phyloP scores from a whole-genome alignment of 2,113 vertebrate genomes.

The Pagrus major region DNA sequence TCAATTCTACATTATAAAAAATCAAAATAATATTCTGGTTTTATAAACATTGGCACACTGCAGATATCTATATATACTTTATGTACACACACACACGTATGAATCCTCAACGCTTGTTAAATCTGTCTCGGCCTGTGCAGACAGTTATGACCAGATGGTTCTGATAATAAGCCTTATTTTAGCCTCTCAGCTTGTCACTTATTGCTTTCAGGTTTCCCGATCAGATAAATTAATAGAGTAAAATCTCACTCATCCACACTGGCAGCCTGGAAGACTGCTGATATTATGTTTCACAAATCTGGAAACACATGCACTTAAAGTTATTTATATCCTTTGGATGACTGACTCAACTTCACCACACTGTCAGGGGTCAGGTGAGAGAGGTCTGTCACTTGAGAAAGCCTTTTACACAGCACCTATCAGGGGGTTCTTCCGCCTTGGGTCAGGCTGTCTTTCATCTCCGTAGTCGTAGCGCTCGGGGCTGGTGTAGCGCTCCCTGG shows the following conservation, averaged over 20 bases:
- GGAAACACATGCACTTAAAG: not conserved
- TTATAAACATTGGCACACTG: slow-evolving; percentile 17
- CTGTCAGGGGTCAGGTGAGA: not conserved
- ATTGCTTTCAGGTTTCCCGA: slow-evolving; percentile 8
- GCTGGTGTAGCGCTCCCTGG: slow-evolving; percentile 30
- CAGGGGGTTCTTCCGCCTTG: slow-evolving; percentile 90
- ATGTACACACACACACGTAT: not conserved
- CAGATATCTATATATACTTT: not conserved
- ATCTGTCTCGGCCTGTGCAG: slow-evolving; percentile 1
- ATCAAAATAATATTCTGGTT: not conserved
- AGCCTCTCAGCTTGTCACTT: slow-evolving; percentile 34
- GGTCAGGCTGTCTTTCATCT: slow-evolving; percentile 84
- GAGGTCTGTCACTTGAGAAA: not conserved
- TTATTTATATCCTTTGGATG: not conserved
- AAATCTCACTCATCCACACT: slow-evolving; percentile 6
- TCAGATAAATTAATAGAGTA: slow-evolving; percentile 25
- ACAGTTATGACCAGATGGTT: slow-evolving; percentile 23
- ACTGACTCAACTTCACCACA: not conserved
- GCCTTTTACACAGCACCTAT: slow-evolving; percentile 89
- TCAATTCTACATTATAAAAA: slow-evolving; percentile 24
- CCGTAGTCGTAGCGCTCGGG: slow-evolving; percentile 54
- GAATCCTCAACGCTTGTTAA: slow-evolving; percentile 26
- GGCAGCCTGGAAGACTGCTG: not conserved
- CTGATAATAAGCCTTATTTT: slow-evolving; percentile 6
- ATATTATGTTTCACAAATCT: slow-evolving; percentile 1